Percentiles rank a stretch among this genome's conserved stretches.
phyloP scores from a whole-genome alignment of 2,113 vertebrate species.

The Forbesichthys agassizii region DNA sequence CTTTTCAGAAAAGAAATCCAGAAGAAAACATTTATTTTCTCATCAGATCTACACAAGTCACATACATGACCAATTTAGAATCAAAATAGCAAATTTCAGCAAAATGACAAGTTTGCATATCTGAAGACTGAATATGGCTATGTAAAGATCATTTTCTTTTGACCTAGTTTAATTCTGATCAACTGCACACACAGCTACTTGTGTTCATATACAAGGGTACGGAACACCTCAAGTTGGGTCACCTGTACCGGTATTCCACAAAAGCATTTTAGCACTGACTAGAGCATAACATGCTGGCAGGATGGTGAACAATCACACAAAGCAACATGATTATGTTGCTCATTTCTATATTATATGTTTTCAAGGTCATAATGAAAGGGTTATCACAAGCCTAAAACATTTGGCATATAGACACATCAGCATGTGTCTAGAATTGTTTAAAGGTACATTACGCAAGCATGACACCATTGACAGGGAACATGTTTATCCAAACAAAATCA shows the following conservation, averaged over 20 bases:
- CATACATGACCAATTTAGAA: no score
- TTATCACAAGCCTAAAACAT: constrained; percentile 12
- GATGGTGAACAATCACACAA: not conserved
- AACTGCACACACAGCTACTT: constrained; percentile 7
- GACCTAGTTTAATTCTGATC: constrained; percentile 21
- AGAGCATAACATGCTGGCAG: constrained; percentile 2
- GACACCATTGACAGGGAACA: no score
- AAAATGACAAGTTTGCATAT: no score
- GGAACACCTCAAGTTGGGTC: constrained; percentile 7
- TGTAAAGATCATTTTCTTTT: constrained; percentile 33
- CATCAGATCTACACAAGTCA: no score
- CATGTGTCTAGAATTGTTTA: no score
- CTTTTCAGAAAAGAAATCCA: no score
- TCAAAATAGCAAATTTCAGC: no score
- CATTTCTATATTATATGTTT: not conserved
- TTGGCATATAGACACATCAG: constrained; percentile 3
- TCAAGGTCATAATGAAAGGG: not conserved
- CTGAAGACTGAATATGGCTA: constrained; percentile 57
- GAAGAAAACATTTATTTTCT: no score
- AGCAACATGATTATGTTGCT: not conserved
- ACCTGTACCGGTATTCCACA: constrained; percentile 4
- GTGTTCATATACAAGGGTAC: constrained; percentile 24
- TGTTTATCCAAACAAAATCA: no score
- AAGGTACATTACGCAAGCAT: no score
- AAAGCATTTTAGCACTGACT: constrained; percentile 18